Conservation (phyloP, 2,113 vertebrate genomes). For the Erythrolamprus reginae region DNA sequence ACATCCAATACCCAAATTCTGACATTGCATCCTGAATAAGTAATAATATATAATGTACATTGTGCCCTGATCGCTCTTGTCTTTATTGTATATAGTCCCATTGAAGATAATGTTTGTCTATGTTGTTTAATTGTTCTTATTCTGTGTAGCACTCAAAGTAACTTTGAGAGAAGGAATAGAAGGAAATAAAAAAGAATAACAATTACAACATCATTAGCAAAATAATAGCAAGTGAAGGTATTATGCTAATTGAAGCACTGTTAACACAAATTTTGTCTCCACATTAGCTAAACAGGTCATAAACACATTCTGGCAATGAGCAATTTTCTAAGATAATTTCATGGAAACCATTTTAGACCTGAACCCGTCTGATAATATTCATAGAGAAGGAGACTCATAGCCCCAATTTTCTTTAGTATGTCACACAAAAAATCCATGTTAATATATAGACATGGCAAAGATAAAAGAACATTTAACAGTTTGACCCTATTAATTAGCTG, state of each 20-base stretch:
- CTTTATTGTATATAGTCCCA: not conserved
- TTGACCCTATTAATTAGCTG: conserved; percentile 3
- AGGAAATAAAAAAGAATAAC: not conserved
- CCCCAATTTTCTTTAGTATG: not conserved
- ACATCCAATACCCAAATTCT: not conserved
- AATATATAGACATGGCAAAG: not conserved
- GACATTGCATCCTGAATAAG: not conserved
- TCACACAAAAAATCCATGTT: not conserved
- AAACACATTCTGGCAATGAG: not conserved
- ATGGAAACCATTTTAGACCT: not conserved
- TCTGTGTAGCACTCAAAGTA: not conserved
- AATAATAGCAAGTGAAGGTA: not conserved
- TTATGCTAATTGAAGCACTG: not conserved
- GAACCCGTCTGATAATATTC: not conserved
- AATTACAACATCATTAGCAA: not conserved
- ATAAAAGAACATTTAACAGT: not conserved
- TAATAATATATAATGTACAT: not conserved
- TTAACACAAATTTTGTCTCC: not conserved
- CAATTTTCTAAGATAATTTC: not conserved
- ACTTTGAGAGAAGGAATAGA: not conserved
- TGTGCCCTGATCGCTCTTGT: not conserved
- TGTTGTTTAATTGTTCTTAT: not conserved
- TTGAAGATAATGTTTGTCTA: not conserved
- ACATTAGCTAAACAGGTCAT: not conserved
- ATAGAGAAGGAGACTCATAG: not conserved